Evolutionary conservation across 2,888 invertebrate species (phyloP), one percentile per base, ranked within the genome.

Genomic region (Campaea margaritaria): DNA sequence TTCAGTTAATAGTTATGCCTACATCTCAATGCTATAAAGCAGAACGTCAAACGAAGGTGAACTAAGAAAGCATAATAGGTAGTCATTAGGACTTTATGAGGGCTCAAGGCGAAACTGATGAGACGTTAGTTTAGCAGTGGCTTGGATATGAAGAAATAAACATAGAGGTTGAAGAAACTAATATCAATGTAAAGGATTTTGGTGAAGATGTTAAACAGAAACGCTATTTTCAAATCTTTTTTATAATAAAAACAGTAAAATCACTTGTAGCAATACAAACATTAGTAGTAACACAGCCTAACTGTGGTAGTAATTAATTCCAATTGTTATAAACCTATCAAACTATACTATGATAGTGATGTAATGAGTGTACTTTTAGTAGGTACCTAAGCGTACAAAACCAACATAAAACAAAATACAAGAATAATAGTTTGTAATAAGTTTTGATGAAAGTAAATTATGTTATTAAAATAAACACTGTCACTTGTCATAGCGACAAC

Each of bases 1-100:
- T 77, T 72, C 65, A 72, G 65, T 70, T 60, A 57, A 69, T 51
- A 55, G n/a, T n/a, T n/a, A n/a, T n/a, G n/a, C n/a, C n/a, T 46
- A 59, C 49, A 56, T 31, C 39, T 43, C 58, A 58, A n/a, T 44
- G 12, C 12, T 44, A 46, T 48, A 54, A 41, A n/a, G n/a, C 42
- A 16, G 49, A 57, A 52, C 5, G 45, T 53, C 38, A 46, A 42
- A 50, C 34, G 27, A 21, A 50, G 39, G 43, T 14, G 16, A 39
- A 54, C 48, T 0, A 14, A 27, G 28, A 44, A 42, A 47, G 51
- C 34, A 14, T 10, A 44, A 53, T 21, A 57, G 28, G 13, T 52
- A 15, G n/a, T 27, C 34, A n/a, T 8, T n/a, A 12, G 9, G 27
- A 34, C 0, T 21, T 15, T 51, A 27, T 42, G 8, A 51, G 27